Base-by-base conservation (phyloP, 2,888 invertebrate genomes). In the Actias luna region DNA sequence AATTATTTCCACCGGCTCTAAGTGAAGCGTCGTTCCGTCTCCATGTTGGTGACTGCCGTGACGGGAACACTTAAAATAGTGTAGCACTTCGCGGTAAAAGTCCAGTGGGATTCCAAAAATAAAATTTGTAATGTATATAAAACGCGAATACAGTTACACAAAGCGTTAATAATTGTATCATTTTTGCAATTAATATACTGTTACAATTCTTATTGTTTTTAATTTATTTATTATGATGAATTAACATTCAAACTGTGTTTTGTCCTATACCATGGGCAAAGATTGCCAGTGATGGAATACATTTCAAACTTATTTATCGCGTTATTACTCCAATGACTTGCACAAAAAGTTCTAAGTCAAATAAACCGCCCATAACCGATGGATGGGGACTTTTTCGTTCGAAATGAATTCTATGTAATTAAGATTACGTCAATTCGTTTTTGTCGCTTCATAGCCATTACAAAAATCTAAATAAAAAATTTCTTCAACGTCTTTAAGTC, bases 311-410 rank as follows among this genome's bases (percentile, higher is more conserved):
- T 77, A 81, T 83, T 78, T 74, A 78, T 78, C 72, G 71, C 68
- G 74, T 75, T 78, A 83, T 81, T 80, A 73, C 79, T 73, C 70
- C 67, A 70, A 80, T 87, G 84, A 87, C 83, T 79, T 79, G 83
- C 80, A 72, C 61, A 69, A 79, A 75, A 70, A 64, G 59, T 66
- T 69, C 65, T 61, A 63, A 67, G 70, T 42, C 58, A 42, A 27
- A 57, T 55, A 29, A 39, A 29, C 18, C 14, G 7, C 39, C 31
- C 29, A 12, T 50, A 22, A 60, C 33, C 31, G 18, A 64, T 64
- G 18, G 67, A 65, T 65, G 64, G 63, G 65, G 65, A 64, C 64
- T 62, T 60, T 67, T 69, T 70, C 68, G 35, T 46, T 29, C 16
- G 25, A 58, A 58, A 42, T 58, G n/a, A n/a, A 55, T 59, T 59